Evolutionary conservation across 2,888 invertebrate species (phyloP).

Genomic region (Dolichopus griseipennis): DNA sequence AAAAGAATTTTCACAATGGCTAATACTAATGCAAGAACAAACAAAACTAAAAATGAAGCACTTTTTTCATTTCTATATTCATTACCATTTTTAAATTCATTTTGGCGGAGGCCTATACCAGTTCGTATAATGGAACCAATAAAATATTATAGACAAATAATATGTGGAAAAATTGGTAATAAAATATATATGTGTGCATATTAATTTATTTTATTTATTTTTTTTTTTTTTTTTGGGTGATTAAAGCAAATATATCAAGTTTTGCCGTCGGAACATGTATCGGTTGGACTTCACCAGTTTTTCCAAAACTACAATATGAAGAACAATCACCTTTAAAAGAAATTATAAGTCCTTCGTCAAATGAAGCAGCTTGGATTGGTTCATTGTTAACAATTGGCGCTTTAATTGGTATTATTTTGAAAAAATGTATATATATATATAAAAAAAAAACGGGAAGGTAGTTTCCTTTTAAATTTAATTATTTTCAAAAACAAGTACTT

Average conservation of each 20-base stretch:
- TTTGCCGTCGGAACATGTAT: constrained; percentile 59
- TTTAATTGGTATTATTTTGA: constrained; percentile 52
- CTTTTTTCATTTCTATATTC: no score
- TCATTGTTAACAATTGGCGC: constrained; percentile 63
- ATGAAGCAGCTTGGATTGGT: constrained; percentile 64
- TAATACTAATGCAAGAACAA: background rate
- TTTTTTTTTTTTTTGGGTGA: no score
- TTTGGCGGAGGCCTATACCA: background rate
- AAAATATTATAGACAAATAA: background rate
- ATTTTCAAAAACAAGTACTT: no score
- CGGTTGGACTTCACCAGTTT: constrained; percentile 68
- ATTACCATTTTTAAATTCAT: no score
- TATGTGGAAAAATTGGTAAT: background rate
- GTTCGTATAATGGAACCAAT: background rate
- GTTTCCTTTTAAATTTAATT: no score
- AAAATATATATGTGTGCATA: background rate
- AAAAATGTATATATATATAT: no score
- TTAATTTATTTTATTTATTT: no score
- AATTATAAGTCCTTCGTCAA: constrained; percentile 42
- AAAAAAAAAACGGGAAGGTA: no score
- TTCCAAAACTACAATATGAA: constrained; percentile 49
- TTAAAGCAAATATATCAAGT: constrained; percentile 57
- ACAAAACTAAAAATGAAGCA: no score
- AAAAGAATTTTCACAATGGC: background rate
- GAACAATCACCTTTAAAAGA: constrained; percentile 45